Conservation (phyloP, 2,888 invertebrate species). For the Eupithecia tripunctaria region DNA sequence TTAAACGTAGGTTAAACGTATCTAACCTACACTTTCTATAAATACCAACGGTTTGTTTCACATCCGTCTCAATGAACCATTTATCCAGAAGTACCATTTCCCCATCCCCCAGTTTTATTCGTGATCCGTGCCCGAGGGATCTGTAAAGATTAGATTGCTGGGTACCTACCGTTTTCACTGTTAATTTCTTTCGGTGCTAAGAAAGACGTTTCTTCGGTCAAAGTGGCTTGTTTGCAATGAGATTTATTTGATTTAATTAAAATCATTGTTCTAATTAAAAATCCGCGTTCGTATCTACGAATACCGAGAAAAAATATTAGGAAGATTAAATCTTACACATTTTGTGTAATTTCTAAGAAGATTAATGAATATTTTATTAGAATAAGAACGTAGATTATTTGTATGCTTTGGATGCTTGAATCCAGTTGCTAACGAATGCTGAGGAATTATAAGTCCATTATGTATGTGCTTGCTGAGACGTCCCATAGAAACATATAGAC, state of each 20-base stretch:
- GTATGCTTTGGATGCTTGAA: no score
- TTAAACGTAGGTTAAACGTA: no score
- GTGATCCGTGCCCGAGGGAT: slow-evolving; percentile 36
- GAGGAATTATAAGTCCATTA: background rate
- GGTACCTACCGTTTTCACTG: slow-evolving; percentile 40
- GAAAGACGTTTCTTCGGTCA: slow-evolving; percentile 44
- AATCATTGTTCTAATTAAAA: slow-evolving; percentile 54
- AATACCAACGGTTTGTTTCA: background rate
- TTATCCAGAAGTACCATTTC: slow-evolving; percentile 24
- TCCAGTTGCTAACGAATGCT: background rate
- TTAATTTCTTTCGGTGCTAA: slow-evolving; percentile 49
- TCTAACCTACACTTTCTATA: background rate
- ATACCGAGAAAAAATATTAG: slow-evolving; percentile 6
- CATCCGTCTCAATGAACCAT: background rate
- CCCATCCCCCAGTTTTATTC: slow-evolving; percentile 43
- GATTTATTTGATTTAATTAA: slow-evolving; percentile 51
- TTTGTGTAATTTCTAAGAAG: background rate
- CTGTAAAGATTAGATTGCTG: slow-evolving; percentile 42
- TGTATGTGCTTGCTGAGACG: no score
- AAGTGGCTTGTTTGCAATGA: slow-evolving; percentile 42
- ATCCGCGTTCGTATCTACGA: slow-evolving; percentile 22
- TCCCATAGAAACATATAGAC: no score
- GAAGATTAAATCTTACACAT: background rate
- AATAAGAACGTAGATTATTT: no score
- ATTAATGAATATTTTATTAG: background rate